Evolutionary conservation across 1,140 invertebrate genomes (phyloP), one percentile per base, ranked within the genome.

Genomic region (Brachionus rubens): DNA sequence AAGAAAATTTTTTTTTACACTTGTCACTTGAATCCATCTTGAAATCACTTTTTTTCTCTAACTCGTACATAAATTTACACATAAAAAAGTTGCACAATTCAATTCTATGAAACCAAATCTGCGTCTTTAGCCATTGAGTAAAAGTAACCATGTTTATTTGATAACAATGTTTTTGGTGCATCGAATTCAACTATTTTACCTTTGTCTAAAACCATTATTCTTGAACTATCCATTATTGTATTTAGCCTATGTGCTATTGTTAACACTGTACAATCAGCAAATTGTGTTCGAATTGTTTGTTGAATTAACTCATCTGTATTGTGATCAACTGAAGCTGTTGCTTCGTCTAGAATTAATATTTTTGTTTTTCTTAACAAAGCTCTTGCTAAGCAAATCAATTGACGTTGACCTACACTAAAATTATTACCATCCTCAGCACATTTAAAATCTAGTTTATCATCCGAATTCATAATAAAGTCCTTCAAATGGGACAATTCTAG

Each of bases 131-230:
- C 72, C 72, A 76, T 76, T n/a, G 50, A 54, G 36, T 76, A 76
- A 52, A 94, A 92, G 78, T 90, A 83, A 0, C 91, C 91, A 33
- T 86, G 80, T 9, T 84, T 82, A 52, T 87, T 85, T 26, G 85
- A 80, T 10, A 92, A 85, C 46, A 95, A 86, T 59, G 87, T 85
- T 78, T 88, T 85, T 0, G 93, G 92, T 52, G 88, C 86, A 75
- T 91, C 91, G 80, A 93, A 90, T 84, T 96, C 93, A 14, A 90
- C 88, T 24, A 93, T 86, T 47, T 84, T 83, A 0, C 92, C 92
- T 59, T 87, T 87, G 47, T 93, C 90, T 75, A 95, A 82, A 6
- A 94, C 91, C 72, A 93, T 82, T 40, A 92, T 87, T 80, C 89
- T 75, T 21, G 76, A 70, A 28, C 76, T 77, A 77, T 87, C 85